These are phyloP conservation scores for Heliconius ethilla DNA, from an alignment of 2,888 invertebrate species.

Conservation along the genomic window DNA sequence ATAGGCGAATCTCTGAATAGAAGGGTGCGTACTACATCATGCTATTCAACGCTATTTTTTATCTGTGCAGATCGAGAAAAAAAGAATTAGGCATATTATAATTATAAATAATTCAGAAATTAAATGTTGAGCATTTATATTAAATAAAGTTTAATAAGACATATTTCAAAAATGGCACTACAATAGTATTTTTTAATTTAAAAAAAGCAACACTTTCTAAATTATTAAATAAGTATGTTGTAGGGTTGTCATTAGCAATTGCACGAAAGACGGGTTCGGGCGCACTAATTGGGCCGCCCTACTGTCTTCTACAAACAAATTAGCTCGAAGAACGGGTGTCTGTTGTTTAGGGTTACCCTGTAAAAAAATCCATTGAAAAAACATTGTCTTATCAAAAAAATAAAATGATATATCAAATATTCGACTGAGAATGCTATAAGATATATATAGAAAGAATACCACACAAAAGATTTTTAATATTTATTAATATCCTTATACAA, in stretches of 20 bases:
- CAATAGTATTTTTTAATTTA: neutral
- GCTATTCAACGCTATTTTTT: too few species aligned
- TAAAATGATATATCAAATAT: too few species aligned
- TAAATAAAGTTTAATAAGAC: neutral
- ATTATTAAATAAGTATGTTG: slow-evolving; percentile 17
- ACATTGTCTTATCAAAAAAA: too few species aligned
- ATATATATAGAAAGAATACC: too few species aligned
- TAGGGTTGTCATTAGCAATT: slow-evolving; percentile 56
- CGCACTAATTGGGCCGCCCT: slow-evolving; percentile 70
- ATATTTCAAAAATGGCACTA: neutral
- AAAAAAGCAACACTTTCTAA: neutral
- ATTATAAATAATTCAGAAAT: too few species aligned
- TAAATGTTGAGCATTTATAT: too few species aligned
- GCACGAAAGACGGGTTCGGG: slow-evolving; percentile 53
- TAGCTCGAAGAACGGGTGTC: slow-evolving; percentile 66
- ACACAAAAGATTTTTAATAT: too few species aligned
- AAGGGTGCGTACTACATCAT: too few species aligned
- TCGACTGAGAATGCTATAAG: too few species aligned
- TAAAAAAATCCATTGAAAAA: slow-evolving; percentile 31
- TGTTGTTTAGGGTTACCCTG: slow-evolving; percentile 56
- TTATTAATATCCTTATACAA: too few species aligned
- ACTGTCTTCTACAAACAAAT: slow-evolving; percentile 67
- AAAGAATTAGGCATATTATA: neutral
- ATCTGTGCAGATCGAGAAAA: neutral
- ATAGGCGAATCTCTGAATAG: neutral